Evolutionary conservation across 2,113 vertebrate species (phyloP).

Genomic region (Istiophorus platypterus): DNA sequence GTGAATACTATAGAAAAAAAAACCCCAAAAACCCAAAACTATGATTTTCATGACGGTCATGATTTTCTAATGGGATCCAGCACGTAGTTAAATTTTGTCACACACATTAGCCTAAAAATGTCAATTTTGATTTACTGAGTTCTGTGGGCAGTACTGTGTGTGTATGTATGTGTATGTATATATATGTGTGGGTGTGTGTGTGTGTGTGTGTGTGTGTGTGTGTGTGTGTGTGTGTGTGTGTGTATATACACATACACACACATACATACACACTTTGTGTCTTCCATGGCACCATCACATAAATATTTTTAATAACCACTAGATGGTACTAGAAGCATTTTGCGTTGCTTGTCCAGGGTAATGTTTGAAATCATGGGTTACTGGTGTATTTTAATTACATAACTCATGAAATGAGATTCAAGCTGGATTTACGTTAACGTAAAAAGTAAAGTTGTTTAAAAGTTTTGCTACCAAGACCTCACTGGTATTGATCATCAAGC

Average conservation of each 20-base stretch:
- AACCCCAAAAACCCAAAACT: too few species aligned
- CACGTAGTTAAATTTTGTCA: conserved; percentile 48
- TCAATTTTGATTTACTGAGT: conserved; percentile 49
- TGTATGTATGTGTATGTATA: neutral
- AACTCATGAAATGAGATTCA: conserved; percentile 25
- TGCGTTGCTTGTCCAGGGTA: conserved; percentile 27
- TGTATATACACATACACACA: too few species aligned
- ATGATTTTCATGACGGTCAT: too few species aligned
- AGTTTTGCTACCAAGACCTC: neutral
- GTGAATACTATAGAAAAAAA: conserved; percentile 21
- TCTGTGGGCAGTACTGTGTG: neutral
- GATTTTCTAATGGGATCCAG: conserved; percentile 45
- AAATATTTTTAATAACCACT: conserved; percentile 58
- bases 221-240: neutral
- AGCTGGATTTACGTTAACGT: neutral
- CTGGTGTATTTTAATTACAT: conserved; percentile 56
- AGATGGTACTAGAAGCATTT: conserved; percentile 81
- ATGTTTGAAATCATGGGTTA: conserved; percentile 15
- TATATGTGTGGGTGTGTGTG: neutral
- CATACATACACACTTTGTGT: neutral
- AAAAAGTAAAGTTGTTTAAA: neutral
- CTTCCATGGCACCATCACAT: neutral
- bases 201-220: too few species aligned
- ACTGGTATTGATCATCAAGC: neutral
- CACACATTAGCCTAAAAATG: conserved; percentile 36